A percentile compares a stretch with the other conserved stretches of the same genome.
Evolutionary conservation across 2,797 vertebrate genomes (phyloP).

Genomic region (Bufotes viridis): DNA sequence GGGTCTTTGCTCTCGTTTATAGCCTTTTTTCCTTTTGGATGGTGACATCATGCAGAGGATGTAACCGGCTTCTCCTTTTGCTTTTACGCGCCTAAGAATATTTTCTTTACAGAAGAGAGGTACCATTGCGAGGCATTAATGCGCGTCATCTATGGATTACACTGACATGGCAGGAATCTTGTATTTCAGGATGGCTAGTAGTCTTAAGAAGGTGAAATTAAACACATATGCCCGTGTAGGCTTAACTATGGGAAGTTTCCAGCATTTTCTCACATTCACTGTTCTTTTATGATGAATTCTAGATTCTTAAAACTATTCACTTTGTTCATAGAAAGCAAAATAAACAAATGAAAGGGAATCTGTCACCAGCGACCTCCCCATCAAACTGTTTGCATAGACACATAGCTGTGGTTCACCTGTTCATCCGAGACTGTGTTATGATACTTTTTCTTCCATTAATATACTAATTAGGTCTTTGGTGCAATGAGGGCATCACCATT

Average conservation of each 20-base stretch:
- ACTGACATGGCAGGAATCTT: conserved; percentile 22
- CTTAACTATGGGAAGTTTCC: not conserved
- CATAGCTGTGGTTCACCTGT: no score
- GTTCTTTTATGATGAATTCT: not conserved
- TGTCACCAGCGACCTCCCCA: no score
- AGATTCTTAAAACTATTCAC: not conserved
- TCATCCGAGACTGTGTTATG: no score
- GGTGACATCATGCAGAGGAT: not conserved
- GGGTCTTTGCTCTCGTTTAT: no score
- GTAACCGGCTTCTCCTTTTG: not conserved
- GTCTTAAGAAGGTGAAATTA: not conserved
- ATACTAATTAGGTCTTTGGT: no score
- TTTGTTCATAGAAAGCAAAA: not conserved
- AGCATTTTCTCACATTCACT: not conserved
- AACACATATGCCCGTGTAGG: not conserved
- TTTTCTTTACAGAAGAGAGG: not conserved
- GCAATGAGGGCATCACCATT: no score
- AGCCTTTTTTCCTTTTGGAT: no score
- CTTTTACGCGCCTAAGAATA: not conserved
- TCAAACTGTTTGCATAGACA: no score
- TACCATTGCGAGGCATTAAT: not conserved
- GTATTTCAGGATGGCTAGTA: not conserved
- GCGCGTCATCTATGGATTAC: not conserved
- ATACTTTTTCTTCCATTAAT: no score
- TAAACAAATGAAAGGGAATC: not conserved